Evolutionary conservation across 2,113 vertebrate genomes (phyloP).

Genomic region (Nymphicus hollandicus): DNA sequence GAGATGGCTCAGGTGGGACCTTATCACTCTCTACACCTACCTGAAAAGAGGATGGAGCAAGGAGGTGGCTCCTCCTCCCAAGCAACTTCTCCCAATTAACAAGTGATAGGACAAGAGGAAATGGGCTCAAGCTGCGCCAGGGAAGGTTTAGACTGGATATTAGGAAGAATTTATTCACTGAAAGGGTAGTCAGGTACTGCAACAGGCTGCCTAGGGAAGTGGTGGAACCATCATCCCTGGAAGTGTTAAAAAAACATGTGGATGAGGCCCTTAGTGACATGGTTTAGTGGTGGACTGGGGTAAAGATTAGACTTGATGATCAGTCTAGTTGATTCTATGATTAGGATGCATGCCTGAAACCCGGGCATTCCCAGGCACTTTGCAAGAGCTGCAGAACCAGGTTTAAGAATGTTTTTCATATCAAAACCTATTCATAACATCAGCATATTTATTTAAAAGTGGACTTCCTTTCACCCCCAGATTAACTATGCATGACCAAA

Average conservation of each 20-base stretch:
- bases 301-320: background rate
- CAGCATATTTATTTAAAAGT: background rate
- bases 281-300: background rate
- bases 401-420: background rate
- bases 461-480: background rate
- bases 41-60: background rate
- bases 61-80: background rate
- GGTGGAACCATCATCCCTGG: background rate
- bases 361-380: background rate
- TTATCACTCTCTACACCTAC: background rate
- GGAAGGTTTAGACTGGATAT: background rate
- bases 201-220: background rate
- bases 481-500: background rate
- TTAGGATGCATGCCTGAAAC: background rate
- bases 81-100: background rate
- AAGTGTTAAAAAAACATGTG: background rate
- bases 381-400: background rate
- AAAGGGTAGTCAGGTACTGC: background rate
- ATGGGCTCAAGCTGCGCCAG: background rate
- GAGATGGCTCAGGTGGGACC: background rate
- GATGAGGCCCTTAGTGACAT: background rate
- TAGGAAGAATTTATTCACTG: background rate
- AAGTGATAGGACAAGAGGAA: background rate
- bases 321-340: background rate
- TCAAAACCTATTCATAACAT: background rate